phyloP scores from a whole-genome alignment of 2,113 vertebrate species.

The Hypomesus transpacificus region DNA sequence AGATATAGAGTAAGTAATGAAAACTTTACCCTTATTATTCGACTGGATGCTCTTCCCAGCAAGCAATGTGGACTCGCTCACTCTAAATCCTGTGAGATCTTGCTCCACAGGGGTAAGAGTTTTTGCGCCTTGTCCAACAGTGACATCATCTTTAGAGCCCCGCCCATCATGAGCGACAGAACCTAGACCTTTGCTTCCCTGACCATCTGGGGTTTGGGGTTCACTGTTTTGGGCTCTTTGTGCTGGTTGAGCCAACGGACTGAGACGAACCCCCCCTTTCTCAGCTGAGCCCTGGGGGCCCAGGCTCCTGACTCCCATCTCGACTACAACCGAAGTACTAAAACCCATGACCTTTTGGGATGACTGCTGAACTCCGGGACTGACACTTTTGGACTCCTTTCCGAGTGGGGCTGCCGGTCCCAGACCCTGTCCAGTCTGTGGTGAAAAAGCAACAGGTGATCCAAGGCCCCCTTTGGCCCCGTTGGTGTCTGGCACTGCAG shows the following conservation, averaged over 20 bases:
- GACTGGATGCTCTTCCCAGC: conserved; percentile 37
- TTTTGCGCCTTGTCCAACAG: conserved; percentile 28
- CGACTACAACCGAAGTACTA: not conserved
- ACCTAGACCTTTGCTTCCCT: not conserved
- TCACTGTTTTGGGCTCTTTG: conserved; percentile 15
- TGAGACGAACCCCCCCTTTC: conserved; percentile 11
- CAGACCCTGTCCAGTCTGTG: conserved; percentile 2
- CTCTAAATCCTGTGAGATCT: conserved; percentile 32
- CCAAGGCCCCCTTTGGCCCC: not conserved
- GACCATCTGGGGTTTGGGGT: conserved; percentile 19
- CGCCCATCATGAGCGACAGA: conserved; percentile 13
- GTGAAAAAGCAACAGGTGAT: conserved; percentile 15
- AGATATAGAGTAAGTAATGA: conserved; percentile 1
- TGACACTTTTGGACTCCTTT: conserved; percentile 10
- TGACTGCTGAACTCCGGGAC: conserved; percentile 15
- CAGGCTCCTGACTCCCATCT: conserved; percentile 9
- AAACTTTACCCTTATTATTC: conserved; percentile 53
- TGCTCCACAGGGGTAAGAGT: conserved; percentile 17
- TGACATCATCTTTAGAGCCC: conserved; percentile 18
- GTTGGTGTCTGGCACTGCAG: conserved; percentile 10
- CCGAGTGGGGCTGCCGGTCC: conserved; percentile 15
- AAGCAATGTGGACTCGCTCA: conserved; percentile 28
- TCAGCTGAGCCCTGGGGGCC: not conserved
- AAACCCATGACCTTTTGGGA: conserved; percentile 22
- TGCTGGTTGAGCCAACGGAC: not conserved